These are phyloP conservation scores for Lytechinus pictus DNA, from an alignment of 35 echinoderm and acorn worm species.

Conservation along the genomic window DNA sequence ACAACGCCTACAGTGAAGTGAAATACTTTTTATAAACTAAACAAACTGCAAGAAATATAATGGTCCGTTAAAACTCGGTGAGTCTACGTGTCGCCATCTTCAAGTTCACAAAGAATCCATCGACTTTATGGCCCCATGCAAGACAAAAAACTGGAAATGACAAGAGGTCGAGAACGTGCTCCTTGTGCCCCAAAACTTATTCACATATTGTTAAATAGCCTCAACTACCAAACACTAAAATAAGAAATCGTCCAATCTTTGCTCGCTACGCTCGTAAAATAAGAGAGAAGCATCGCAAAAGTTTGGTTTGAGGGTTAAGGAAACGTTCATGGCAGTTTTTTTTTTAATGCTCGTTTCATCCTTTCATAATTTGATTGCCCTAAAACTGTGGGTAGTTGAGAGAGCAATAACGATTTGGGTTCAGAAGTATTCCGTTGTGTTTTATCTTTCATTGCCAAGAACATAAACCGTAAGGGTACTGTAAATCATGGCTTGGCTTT, in stretches of 20 bases:
- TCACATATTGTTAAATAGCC: background rate
- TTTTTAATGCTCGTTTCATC: background rate
- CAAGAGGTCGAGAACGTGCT: constrained; percentile 22
- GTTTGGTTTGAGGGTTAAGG: constrained; percentile 10
- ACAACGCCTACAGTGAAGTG: background rate
- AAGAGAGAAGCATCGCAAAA: background rate
- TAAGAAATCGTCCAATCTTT: background rate
- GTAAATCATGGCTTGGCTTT: background rate
- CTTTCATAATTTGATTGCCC: background rate
- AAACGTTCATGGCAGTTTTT: background rate
- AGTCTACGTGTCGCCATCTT: background rate
- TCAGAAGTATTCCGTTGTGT: background rate
- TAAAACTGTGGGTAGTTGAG: background rate
- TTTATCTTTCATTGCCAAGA: background rate
- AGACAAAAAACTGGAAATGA: constrained; percentile 17
- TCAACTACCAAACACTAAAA: background rate
- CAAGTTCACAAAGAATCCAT: background rate
- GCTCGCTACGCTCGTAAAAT: background rate
- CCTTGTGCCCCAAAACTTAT: background rate
- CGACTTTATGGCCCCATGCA: constrained; percentile 3
- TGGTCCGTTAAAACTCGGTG: background rate
- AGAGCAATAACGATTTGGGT: constrained; percentile 2
- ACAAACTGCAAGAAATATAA: constrained; percentile 4
- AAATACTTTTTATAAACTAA: constrained; percentile 10
- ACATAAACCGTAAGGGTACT: background rate